These are phyloP conservation scores for Pseudochromis fuscus DNA, from an alignment of 2,797 vertebrate genomes.

Conservation along the genomic window DNA sequence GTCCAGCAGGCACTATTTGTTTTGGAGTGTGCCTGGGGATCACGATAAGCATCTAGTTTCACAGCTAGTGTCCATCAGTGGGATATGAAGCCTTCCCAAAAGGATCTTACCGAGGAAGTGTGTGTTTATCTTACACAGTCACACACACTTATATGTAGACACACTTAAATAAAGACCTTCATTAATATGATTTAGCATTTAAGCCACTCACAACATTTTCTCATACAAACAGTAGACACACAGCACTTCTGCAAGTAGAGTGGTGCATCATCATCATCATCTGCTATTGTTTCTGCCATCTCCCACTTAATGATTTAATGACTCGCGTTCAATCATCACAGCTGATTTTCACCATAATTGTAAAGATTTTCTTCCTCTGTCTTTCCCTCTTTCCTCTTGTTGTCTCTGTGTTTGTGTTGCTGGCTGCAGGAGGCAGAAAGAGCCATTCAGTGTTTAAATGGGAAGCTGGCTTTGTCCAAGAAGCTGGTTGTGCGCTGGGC, in stretches of 20 bases:
- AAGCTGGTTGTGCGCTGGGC: constrained; percentile 98
- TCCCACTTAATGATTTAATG: constrained; percentile 74
- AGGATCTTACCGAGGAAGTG: constrained; percentile 78
- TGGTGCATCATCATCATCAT: constrained; percentile 43
- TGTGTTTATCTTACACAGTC: constrained; percentile 75
- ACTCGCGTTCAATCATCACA: constrained; percentile 51
- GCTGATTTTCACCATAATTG: constrained; percentile 60
- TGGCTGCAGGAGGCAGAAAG: constrained; percentile 93
- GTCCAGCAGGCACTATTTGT: constrained; percentile 66
- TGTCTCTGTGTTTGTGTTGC: constrained; percentile 7
- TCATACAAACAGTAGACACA: constrained; percentile 15
- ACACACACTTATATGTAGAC: constrained; percentile 46
- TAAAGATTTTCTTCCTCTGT: constrained; percentile 15
- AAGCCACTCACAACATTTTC: constrained; percentile 48
- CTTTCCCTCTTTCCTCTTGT: neutral
- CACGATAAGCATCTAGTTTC: constrained; percentile 78
- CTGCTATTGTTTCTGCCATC: constrained; percentile 59
- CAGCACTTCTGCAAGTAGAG: constrained; percentile 38
- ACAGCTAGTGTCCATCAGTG: constrained; percentile 78
- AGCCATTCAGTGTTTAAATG: constrained; percentile 97
- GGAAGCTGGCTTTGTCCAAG: constrained; percentile 97
- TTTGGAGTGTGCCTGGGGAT: constrained; percentile 68
- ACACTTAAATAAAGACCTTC: constrained; percentile 59
- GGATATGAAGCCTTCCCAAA: constrained; percentile 76
- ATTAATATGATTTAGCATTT: constrained; percentile 68